A percentile compares a stretch with the other conserved stretches of the same genome.
phyloP scores from a whole-genome alignment of 2,888 invertebrate species.

The Julus scanicus region DNA sequence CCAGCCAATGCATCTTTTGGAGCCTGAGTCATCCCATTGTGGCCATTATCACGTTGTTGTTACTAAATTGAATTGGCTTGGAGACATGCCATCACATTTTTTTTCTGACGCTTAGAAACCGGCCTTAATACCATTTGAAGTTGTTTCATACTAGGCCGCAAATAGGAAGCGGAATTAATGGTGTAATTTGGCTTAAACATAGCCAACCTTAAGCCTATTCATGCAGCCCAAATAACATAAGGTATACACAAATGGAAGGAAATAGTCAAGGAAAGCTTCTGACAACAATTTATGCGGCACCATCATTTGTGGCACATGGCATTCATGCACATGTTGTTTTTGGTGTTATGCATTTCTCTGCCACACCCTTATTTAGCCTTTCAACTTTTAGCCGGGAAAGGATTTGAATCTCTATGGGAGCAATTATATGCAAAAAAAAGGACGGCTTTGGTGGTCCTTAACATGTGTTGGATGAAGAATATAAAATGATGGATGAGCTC shows the following conservation, averaged over 20 bases:
- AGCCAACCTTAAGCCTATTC: neutral
- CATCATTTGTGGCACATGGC: neutral
- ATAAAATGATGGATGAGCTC: neutral
- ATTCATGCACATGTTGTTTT: neutral
- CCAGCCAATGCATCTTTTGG: conserved; percentile 2
- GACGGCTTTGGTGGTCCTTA: neutral
- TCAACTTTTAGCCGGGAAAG: neutral
- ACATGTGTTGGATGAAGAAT: neutral
- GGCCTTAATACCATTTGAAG: conserved; percentile 30
- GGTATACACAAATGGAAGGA: neutral
- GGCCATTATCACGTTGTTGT: conserved; percentile 45
- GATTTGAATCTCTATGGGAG: neutral
- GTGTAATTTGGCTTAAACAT: conserved; percentile 1
- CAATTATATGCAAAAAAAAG: neutral
- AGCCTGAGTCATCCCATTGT: conserved; percentile 36
- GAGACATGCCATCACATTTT: conserved; percentile 7
- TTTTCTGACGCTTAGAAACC: neutral
- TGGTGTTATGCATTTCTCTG: neutral
- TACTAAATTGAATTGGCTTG: conserved; percentile 27
- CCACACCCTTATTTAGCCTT: neutral
- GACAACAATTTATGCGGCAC: neutral
- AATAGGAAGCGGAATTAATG: conserved; percentile 37
- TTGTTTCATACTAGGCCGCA: conserved; percentile 21
- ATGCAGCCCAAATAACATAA: neutral
- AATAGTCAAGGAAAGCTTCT: neutral